Evolutionary conservation across 2,113 vertebrate genomes (phyloP).

Genomic region (Microtus montanus): DNA sequence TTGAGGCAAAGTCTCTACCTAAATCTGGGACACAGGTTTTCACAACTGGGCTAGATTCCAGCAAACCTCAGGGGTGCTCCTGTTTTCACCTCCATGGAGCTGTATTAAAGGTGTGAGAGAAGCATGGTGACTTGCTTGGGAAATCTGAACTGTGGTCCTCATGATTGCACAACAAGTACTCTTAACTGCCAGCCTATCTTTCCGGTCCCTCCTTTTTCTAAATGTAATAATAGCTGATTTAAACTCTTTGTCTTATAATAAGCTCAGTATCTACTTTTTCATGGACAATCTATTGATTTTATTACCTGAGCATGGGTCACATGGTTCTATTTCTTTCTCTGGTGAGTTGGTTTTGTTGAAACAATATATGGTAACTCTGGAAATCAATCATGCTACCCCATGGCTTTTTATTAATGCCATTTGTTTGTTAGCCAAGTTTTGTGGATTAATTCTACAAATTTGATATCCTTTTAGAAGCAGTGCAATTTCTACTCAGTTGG

Average conservation of each 20-base stretch:
- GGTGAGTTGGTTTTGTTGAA: neutral
- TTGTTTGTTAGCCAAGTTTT: slow-evolving; percentile 14
- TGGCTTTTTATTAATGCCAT: neutral
- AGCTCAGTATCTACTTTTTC: neutral
- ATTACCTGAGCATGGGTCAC: neutral
- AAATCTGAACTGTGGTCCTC: neutral
- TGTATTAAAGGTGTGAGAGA: neutral
- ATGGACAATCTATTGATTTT: neutral
- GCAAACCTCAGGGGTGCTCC: neutral
- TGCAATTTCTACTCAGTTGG: neutral
- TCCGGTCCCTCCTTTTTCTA: neutral
- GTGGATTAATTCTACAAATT: slow-evolving; percentile 22
- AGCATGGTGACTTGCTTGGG: neutral
- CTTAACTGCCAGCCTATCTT: neutral
- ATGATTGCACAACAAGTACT: neutral
- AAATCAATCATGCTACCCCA: neutral
- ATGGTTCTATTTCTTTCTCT: neutral
- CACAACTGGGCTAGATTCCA: neutral
- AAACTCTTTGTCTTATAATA: neutral
- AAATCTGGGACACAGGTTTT: neutral
- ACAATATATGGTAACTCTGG: neutral
- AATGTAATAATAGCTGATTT: neutral
- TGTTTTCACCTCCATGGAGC: neutral
- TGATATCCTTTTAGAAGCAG: neutral
- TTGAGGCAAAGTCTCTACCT: neutral